These are phyloP conservation scores for Argentina silus DNA, from an alignment of 2,797 vertebrate species.

Conservation along the genomic window DNA sequence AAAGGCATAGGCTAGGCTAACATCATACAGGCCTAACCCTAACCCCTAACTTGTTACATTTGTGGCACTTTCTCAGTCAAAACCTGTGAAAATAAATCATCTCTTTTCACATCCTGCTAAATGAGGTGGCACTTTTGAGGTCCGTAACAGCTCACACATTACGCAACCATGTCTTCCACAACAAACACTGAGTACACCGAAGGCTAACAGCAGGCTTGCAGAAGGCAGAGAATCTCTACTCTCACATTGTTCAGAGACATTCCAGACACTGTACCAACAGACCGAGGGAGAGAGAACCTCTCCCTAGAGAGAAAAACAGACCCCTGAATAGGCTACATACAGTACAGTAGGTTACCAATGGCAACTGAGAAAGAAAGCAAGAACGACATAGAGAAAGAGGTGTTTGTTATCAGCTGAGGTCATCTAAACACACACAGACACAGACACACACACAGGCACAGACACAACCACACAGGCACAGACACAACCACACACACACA, in stretches of 20 bases:
- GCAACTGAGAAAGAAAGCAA: slow-evolving; percentile 16
- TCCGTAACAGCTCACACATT: background rate
- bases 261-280: slow-evolving; percentile 6
- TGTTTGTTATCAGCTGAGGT: slow-evolving; percentile 32
- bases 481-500: no score
- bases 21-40: no score
- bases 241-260: background rate
- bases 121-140: background rate
- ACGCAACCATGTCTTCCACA: background rate
- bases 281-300: slow-evolving; percentile 1
- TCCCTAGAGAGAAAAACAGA: background rate
- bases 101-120: no score
- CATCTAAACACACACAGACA: slow-evolving; percentile 8
- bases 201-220: background rate
- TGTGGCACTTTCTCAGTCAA: no score
- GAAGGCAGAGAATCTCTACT: background rate
- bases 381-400: slow-evolving; percentile 7
- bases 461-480: no score
- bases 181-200: background rate
- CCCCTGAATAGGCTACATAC: background rate
- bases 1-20: no score
- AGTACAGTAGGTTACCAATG: slow-evolving; percentile 8
- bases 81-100: no score
- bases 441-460: background rate
- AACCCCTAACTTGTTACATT: no score